Evolutionary conservation across 2,113 vertebrate genomes (phyloP).

Genomic region (Reinhardtius hippoglossoides): DNA sequence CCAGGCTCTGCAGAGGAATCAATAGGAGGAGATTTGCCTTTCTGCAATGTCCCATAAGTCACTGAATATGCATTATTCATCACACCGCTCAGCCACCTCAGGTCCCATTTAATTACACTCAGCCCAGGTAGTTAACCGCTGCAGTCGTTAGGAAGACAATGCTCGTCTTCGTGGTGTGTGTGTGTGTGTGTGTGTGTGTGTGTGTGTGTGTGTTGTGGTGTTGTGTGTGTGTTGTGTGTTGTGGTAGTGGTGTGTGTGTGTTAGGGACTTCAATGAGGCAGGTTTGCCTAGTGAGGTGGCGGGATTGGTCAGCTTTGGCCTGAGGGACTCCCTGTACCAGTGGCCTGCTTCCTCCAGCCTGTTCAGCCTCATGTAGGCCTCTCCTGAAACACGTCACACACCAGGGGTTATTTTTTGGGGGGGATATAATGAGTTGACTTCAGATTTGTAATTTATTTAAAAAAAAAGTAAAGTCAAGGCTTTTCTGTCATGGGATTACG

Average conservation of each 20-base stretch:
- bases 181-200: background rate
- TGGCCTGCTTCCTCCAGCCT: conserved; percentile 89
- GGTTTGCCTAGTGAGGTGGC: conserved; percentile 95
- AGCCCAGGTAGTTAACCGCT: conserved; percentile 40
- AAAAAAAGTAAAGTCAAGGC: no score
- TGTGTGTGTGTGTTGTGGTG: background rate
- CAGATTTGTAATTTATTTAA: no score
- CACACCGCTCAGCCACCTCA: conserved; percentile 4
- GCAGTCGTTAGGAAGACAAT: conserved; percentile 21
- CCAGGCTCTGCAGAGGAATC: conserved; percentile 32
- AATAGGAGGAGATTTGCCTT: conserved; percentile 23
- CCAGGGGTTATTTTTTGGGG: no score
- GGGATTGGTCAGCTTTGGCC: conserved; percentile 96
- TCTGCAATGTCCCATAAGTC: conserved; percentile 25
- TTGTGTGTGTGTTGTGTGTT: conserved; percentile 5
- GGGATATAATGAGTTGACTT: no score
- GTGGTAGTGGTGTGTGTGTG: conserved; percentile 12
- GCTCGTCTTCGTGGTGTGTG: background rate
- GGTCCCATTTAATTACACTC: conserved; percentile 54
- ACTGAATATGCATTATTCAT: conserved; percentile 54
- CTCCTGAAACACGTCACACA: conserved; percentile 82
- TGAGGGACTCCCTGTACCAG: conserved; percentile 94
- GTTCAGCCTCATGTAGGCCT: conserved; percentile 95
- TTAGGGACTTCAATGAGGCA: conserved; percentile 87
- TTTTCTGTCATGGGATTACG: background rate